Base-by-base conservation (phyloP, 2,888 invertebrate species). In the Amphiduros pacificus region DNA sequence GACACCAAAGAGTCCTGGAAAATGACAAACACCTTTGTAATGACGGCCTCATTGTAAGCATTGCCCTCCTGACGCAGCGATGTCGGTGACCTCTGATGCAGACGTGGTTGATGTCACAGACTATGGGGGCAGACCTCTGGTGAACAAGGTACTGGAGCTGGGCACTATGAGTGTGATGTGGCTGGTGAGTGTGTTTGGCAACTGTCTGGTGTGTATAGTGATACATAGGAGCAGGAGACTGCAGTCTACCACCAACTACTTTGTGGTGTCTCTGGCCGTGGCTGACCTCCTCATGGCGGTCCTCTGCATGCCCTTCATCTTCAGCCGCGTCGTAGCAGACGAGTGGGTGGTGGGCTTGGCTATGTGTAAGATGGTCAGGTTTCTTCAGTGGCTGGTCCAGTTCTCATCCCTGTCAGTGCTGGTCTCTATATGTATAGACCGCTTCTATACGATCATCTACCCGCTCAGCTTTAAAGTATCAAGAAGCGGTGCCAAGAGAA, bases 231-330 rank as follows among this genome's bases (percentile, higher is more conserved):
- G 77, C 61, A 66, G 80, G n/a, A 71, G 81, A 24, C 73, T 81
- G 5, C 81, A 81, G 71, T 80, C 79, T 14, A 81, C 81, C 17
- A 81, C 81, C 22, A 81, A 81, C 62, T 80, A 74, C 62, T 81
- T 81, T 65, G 76, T 81, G 3, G 71, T 78, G 6, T 73, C 77
- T 0, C 58, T 80, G 41, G 77, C 79, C 4, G 29, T 63, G 6
- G 64, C 74, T 1, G 80, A 80, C 61, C 44, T 80, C 4, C 11
- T 71, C 2, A 52, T 77, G 48, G 62, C 74, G 4, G 14, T 74
- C 6, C 20, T 74, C 2, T 68, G 70, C 28, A 66, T 75, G 58
- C 77, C 79, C 0, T 72, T 77, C 50, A 61, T 76, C 1, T 62
- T 73, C 1, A 71, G 66, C 1, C 58, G 71, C 6, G 59, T 75